Base-by-base conservation (phyloP, 1,140 invertebrate species). In the Drosophila nebulosa region DNA sequence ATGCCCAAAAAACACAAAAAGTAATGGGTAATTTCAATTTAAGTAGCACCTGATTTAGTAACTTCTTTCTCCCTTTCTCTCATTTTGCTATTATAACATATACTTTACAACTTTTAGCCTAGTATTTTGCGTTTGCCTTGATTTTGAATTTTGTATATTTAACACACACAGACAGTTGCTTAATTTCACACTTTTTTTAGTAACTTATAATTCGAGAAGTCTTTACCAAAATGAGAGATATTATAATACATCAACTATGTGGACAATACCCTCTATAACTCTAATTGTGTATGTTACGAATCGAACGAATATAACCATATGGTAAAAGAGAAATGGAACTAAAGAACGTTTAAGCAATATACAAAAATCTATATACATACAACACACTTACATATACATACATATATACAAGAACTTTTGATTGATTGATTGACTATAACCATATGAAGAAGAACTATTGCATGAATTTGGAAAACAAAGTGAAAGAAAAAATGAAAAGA, bases 211-310 rank as follows among this genome's bases (percentile, higher is more conserved):
- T n/a, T n/a, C n/a, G n/a, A n/a, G n/a, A 76, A 50, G n/a, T 30
- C 2, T 9, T 30, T 30, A 4, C 27, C 27, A 46, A 27, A 50
- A 56, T 10, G 39, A 16, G 26, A 59, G 42, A 56, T 66, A 69
- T 79, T 36, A 46, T 39, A 65, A 72, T 56, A 64, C 58, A 66
- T 52, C 46, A 57, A 57, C 53, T 74, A 74, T 80, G 77, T 73
- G 81, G 59, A 85, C 69, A 85, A 86, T 86, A 71, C 61, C 64
- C 72, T 46, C 69, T 56, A n/a, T n/a, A 69, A 57, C 53, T 74
- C 26, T 75, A 75, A 74, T 52, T 74, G 74, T 24, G 26, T 36
- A 27, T 32, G 66, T 76, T 58, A 46, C 32, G 7, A 64, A 68
- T 69, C 58, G 58, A 56, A 64, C 63, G 6, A 12, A 32, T 35